Conservation (phyloP, 2,888 invertebrate species). For the Graphium colonna region DNA sequence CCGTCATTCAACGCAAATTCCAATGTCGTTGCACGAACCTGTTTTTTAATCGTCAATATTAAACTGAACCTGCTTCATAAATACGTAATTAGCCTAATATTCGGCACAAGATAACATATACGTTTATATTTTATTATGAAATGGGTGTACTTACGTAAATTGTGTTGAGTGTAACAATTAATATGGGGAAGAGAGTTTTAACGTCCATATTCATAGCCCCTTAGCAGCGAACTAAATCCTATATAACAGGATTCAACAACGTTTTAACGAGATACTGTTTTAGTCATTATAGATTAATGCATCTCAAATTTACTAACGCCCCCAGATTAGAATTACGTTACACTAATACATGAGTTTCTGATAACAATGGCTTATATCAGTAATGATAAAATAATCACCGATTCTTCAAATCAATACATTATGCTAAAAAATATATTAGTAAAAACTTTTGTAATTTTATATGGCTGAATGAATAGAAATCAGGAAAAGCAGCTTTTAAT, state of each 20-base stretch:
- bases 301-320: slow-evolving; percentile 6
- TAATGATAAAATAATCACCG: too few relatives aligned
- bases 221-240: slow-evolving; percentile 31
- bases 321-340: slow-evolving; percentile 1
- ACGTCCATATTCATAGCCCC: slow-evolving; percentile 42
- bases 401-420: too few relatives aligned
- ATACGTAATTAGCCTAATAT: too few relatives aligned
- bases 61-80: not conserved
- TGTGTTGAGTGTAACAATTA: too few relatives aligned
- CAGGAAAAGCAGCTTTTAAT: too few relatives aligned
- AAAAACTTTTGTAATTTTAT: not conserved
- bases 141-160: too few relatives aligned
- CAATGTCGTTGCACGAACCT: slow-evolving; percentile 18
- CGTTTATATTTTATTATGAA: slow-evolving; percentile 38
- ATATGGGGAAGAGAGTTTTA: slow-evolving; percentile 19
- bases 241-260: too few relatives aligned
- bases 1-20: slow-evolving; percentile 56
- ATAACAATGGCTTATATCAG: too few relatives aligned
- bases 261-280: slow-evolving; percentile 8
- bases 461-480: too few relatives aligned
- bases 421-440: too few relatives aligned
- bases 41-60: slow-evolving; percentile 10
- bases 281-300: slow-evolving; percentile 9
- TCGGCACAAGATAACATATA: slow-evolving; percentile 41
- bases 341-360: not conserved